A percentile compares a stretch with the other conserved stretches of the same genome.
Evolutionary conservation across 2,797 vertebrate species (phyloP).

Genomic region (Onychomys torridus): DNA sequence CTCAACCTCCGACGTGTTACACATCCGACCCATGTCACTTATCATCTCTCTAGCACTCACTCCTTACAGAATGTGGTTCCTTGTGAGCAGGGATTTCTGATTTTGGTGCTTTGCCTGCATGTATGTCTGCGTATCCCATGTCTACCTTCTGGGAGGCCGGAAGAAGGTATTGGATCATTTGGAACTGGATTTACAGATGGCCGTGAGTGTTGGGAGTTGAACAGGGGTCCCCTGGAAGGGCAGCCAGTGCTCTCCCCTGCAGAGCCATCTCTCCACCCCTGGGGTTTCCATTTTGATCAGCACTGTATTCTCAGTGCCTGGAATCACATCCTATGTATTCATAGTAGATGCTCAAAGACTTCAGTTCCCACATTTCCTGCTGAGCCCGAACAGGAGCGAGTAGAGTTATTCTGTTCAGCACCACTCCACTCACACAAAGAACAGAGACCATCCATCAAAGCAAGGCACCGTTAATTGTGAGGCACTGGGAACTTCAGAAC

Average conservation of each 20-base stretch:
- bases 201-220: background rate
- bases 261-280: background rate
- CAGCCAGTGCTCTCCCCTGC: background rate
- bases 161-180: background rate
- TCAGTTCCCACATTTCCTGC: background rate
- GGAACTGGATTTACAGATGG: background rate
- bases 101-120: background rate
- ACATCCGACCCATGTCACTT: background rate
- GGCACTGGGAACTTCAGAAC: slow-evolving; percentile 49
- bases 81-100: background rate
- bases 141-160: background rate
- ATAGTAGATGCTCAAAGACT: background rate
- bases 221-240: background rate
- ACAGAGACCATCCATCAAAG: slow-evolving; percentile 64
- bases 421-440: slow-evolving; percentile 4
- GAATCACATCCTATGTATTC: background rate
- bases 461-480: background rate
- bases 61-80: background rate
- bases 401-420: background rate
- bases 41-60: background rate
- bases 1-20: background rate
- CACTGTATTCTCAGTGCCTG: background rate
- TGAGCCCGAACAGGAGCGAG: background rate
- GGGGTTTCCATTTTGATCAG: background rate
- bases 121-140: background rate